Evolutionary conservation across 2,797 vertebrate species (phyloP), one percentile per base, ranked within the genome.

Genomic region (Esox lucius): DNA sequence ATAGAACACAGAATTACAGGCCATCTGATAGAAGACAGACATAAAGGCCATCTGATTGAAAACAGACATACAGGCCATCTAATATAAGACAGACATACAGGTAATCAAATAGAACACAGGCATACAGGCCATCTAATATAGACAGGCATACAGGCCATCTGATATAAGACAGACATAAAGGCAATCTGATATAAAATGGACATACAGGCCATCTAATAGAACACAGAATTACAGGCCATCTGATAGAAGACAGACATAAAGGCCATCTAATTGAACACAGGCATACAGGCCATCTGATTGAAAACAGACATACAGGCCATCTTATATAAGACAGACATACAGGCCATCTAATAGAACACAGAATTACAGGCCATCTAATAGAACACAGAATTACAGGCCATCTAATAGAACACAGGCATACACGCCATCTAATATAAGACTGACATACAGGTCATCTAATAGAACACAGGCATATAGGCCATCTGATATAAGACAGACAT

Each of bases 371-470:
- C 35, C 35, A 39, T 39, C 35, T 39, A 7, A 39, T 39, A 39
- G 13, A 64, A 46, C 11, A 75, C 35, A 59, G 12, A 68, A 39
- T 28, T 48, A 61, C 69, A n/a, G 65, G 73, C 67, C 56, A 80
- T 67, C 62, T 73, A 77, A 22, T 48, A 33, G 28, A 13, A 73
- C 49, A 66, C 33, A 71, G 35, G 59, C 53, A 61, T 24, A 35
- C 22, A n/a, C 31, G 51, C 42, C 17, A 39, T 39, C 35, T 3
- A 39, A 39, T 39, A 39, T 3, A 64, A 46, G 9, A 75, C 35
- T 59, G 12, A 68, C 39, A 28, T 46, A 61, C 69, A n/a, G 65
- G 73, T 66, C 53, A 80, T 67, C 61, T 73, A 78, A n/a, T 46
- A 31, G 39, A 17, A 73, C 56, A 66, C 33, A 71, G 33, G 56